Evolutionary conservation across 2,888 invertebrate species (phyloP), one percentile per base, ranked within the genome.

Genomic region (Adelphocoris suturalis): DNA sequence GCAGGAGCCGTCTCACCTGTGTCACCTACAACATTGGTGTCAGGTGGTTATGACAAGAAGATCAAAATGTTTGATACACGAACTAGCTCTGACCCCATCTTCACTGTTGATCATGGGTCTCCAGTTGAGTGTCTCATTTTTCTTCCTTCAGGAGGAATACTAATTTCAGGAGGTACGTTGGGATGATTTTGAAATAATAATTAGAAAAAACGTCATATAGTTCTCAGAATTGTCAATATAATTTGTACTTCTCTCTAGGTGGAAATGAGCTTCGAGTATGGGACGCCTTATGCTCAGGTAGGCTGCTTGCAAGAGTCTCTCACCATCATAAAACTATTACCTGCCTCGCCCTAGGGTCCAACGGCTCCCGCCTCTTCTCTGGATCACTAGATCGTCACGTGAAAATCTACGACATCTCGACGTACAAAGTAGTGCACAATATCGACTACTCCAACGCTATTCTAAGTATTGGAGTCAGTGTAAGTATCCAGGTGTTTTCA

Each of bases 241-340:
- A 37, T 37, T 37, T 37, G 37, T 37, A 37, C 37, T 7, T 37
- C 7, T 37, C 37, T 37, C 27, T 23, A 95, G 95, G 98, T 92
- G 98, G 98, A 0, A 97, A 96, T 55, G 97, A 97, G 93, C 96
- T 99, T 9, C 96, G 97, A 93, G 96, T 99, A 0, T 99, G 99
- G 99, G 99, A 99, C 93, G 96, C 97, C 7, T 95, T 98, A 86
- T 96, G 97, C 91, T 98, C 98, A 47, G 98, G 98, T 13, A 96
- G 96, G 93, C 94, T 98, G 89, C 93, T 99, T 37, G 96, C 97
- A 0, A 96, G 96, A 92, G 95, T 99, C 91, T 97, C 97, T 1
- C 97, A 98, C 92, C 99, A 99, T 94, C 98, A 99, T 93, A 99
- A 99, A 94, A 98, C 99, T 0, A 96, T 99, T 0, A 99, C 98